A percentile compares a stretch with the other conserved stretches of the same genome.
These are phyloP conservation scores for Urophycis tenuis DNA, from an alignment of 2,797 vertebrate genomes.

Conservation along the genomic window DNA sequence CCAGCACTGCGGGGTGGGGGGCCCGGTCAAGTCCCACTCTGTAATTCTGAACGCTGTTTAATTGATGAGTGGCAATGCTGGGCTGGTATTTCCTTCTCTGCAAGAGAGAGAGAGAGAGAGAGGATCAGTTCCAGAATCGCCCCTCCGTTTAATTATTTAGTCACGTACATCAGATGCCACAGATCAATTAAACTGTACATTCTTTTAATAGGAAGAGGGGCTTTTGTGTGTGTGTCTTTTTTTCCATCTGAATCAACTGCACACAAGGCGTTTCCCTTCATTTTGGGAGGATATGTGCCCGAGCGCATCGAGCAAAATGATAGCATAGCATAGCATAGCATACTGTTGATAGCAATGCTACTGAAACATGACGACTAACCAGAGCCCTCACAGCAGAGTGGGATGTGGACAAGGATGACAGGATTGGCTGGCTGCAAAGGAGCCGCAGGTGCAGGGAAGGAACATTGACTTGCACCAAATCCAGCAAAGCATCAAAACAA, in stretches of 20 bases:
- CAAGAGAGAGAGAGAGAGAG: constrained; percentile 12
- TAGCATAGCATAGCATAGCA: background rate
- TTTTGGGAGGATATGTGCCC: background rate
- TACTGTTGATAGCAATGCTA: background rate
- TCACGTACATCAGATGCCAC: constrained; percentile 12
- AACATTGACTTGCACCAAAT: background rate
- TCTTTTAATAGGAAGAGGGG: background rate
- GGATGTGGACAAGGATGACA: background rate
- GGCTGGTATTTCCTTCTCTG: constrained; percentile 19
- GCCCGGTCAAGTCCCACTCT: background rate
- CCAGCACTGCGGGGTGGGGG: background rate
- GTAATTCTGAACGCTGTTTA: constrained; percentile 29
- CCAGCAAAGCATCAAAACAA: background rate
- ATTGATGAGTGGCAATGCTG: constrained; percentile 36
- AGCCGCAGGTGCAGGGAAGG: background rate
- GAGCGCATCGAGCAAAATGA: background rate
- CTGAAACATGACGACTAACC: background rate
- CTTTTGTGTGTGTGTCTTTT: background rate
- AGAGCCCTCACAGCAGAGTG: background rate
- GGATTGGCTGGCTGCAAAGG: background rate
- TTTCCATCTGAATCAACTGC: background rate
- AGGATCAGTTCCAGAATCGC: constrained; percentile 27
- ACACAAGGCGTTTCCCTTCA: background rate
- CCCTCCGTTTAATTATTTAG: constrained; percentile 46
- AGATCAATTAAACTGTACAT: constrained; percentile 1